phyloP scores from a whole-genome alignment of 2,113 vertebrate species.

The Struthidea cinerea region DNA sequence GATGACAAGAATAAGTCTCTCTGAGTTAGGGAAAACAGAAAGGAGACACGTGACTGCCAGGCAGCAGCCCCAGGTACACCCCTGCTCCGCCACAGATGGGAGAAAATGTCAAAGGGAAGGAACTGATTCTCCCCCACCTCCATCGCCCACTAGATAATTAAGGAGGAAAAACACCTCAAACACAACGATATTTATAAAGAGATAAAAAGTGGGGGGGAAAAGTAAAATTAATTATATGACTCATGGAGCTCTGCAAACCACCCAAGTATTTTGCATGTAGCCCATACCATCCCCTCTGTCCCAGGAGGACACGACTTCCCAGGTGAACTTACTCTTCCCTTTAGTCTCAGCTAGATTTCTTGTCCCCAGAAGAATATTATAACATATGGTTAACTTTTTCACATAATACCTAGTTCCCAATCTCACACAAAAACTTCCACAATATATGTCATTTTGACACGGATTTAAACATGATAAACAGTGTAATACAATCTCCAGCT shows the following conservation, averaged over 20 bases:
- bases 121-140: background rate
- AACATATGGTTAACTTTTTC: slow-evolving; percentile 45
- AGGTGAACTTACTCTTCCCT: background rate
- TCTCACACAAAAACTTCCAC: slow-evolving; percentile 37
- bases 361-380: slow-evolving; percentile 15
- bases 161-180: background rate
- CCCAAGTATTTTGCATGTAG: background rate
- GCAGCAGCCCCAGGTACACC: background rate
- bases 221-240: background rate
- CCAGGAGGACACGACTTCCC: background rate
- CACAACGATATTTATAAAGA: background rate
- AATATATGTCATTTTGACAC: slow-evolving; percentile 43
- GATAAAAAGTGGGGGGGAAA: background rate
- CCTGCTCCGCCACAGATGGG: background rate
- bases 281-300: background rate
- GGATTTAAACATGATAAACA: slow-evolving; percentile 62
- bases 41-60: background rate
- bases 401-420: slow-evolving; percentile 30
- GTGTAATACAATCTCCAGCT: slow-evolving; percentile 56
- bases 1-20: background rate
- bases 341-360: slow-evolving; percentile 20
- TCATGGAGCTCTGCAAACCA: background rate
- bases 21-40: background rate
- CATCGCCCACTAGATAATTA: background rate
- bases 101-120: background rate